These are phyloP conservation scores for Pampusana beccarii DNA, from an alignment of 2,113 vertebrate genomes.

Conservation along the genomic window DNA sequence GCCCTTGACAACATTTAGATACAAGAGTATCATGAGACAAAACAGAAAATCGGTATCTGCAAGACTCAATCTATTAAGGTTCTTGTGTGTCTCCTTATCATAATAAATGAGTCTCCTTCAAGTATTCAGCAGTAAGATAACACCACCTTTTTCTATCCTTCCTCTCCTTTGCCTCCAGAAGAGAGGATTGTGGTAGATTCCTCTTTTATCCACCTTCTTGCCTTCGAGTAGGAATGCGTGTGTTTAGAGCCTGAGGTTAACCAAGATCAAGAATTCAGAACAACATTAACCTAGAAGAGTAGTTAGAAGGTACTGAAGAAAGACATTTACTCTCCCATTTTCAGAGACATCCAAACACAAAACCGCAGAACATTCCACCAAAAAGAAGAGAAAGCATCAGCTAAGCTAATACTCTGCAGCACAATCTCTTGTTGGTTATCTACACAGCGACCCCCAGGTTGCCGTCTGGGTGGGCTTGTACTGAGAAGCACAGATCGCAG, in stretches of 20 bases:
- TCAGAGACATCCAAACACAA: background rate
- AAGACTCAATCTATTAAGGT: background rate
- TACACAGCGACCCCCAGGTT: background rate
- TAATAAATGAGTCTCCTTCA: background rate
- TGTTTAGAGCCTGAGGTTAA: background rate
- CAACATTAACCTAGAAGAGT: background rate
- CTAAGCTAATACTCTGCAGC: background rate
- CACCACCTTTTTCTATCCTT: background rate
- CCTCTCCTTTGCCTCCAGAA: background rate
- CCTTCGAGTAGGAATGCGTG: background rate
- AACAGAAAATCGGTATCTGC: background rate
- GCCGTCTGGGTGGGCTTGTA: conserved; percentile 1
- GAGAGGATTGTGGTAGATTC: background rate
- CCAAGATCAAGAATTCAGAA: background rate
- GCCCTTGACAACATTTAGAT: background rate
- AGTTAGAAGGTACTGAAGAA: background rate
- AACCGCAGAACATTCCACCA: background rate
- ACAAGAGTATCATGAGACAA: background rate
- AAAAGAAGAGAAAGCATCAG: background rate
- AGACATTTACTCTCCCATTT: background rate
- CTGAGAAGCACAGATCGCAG: background rate
- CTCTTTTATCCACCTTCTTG: background rate
- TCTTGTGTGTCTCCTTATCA: background rate
- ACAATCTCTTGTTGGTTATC: background rate
- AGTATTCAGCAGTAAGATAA: background rate